Conservation (phyloP, 1,140 invertebrate genomes). For the Oedothorax gibbosus region DNA sequence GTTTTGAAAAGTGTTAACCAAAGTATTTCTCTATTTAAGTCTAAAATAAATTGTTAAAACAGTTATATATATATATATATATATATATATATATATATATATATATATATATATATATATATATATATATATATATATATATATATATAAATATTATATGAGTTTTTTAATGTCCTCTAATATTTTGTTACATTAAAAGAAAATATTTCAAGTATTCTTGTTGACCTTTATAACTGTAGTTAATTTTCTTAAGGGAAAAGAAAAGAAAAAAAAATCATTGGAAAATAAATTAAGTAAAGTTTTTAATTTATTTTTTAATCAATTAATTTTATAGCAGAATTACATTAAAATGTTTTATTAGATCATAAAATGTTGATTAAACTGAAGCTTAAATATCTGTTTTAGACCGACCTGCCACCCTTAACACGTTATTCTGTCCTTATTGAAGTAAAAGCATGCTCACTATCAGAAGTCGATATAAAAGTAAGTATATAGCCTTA, state of each 20-base stretch:
- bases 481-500: slow-evolving; percentile 64
- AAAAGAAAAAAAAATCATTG: neutral
- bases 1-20: too few relatives aligned
- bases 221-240: too few relatives aligned
- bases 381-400: slow-evolving; percentile 37
- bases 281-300: neutral
- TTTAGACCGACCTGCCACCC: slow-evolving; percentile 67
- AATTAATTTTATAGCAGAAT: neutral
- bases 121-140: too few relatives aligned
- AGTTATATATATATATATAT: too few relatives aligned
- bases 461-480: slow-evolving; percentile 66
- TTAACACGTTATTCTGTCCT: slow-evolving; percentile 68
- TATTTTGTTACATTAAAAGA: too few relatives aligned
- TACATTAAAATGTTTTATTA: neutral
- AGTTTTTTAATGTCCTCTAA: too few relatives aligned
- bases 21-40: too few relatives aligned
- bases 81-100: too few relatives aligned
- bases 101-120: too few relatives aligned
- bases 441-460: slow-evolving; percentile 71
- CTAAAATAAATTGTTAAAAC: too few relatives aligned
- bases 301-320: neutral
- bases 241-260: neutral
- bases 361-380: neutral
- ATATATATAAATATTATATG: too few relatives aligned
- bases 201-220: too few relatives aligned